These are phyloP conservation scores for Eupithecia inturbata DNA, from an alignment of 2,888 invertebrate species.

Conservation along the genomic window DNA sequence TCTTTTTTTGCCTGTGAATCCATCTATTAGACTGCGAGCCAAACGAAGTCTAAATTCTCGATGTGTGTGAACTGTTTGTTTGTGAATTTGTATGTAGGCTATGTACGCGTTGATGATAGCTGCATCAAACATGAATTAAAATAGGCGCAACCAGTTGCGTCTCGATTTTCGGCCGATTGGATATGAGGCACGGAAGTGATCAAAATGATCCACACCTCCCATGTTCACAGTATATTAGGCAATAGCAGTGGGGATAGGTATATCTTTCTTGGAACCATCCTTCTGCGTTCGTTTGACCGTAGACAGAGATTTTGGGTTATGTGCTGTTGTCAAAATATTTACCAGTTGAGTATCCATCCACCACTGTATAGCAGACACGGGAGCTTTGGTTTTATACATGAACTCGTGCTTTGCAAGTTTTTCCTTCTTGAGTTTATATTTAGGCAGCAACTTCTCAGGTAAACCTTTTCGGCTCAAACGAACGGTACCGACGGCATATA, in stretches of 20 bases:
- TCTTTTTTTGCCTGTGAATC: no score
- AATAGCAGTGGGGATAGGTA: slow-evolving; percentile 27
- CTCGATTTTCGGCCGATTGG: slow-evolving; percentile 30
- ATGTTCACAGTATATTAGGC: slow-evolving; percentile 29
- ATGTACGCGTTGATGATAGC: slow-evolving; percentile 32
- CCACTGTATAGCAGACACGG: slow-evolving; percentile 30
- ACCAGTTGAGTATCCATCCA: slow-evolving; percentile 23
- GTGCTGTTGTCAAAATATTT: slow-evolving; percentile 25
- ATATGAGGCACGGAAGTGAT: slow-evolving; percentile 33
- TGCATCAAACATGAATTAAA: slow-evolving; percentile 34
- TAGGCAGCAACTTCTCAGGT: neutral
- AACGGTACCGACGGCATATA: neutral
- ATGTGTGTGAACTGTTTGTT: slow-evolving; percentile 9
- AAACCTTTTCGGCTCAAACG: slow-evolving; percentile 1
- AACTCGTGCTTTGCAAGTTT: slow-evolving; percentile 25
- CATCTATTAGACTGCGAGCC: no score
- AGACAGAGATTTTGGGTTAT: slow-evolving; percentile 18
- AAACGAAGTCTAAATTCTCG: no score
- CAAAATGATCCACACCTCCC: slow-evolving; percentile 38
- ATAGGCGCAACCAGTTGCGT: slow-evolving; percentile 20
- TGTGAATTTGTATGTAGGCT: slow-evolving; percentile 30
- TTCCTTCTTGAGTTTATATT: slow-evolving; percentile 4
- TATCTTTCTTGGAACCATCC: slow-evolving; percentile 31
- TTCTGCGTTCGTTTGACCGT: slow-evolving; percentile 30
- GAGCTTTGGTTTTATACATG: slow-evolving; percentile 16